Evolutionary conservation across 2,113 vertebrate species (phyloP).

Genomic region (Montifringilla adamsi): DNA sequence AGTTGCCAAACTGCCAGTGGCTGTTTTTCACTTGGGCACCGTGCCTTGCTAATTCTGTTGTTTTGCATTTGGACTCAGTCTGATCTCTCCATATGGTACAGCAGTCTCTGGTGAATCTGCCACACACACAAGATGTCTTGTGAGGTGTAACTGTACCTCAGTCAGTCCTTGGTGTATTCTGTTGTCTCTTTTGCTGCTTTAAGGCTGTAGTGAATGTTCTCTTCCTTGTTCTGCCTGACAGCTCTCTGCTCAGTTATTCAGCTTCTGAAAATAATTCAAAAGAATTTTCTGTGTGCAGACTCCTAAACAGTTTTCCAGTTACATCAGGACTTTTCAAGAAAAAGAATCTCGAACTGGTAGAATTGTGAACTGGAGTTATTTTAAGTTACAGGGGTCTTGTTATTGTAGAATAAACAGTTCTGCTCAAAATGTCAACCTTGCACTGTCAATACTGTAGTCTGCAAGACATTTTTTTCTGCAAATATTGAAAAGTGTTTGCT

Average conservation of each 20-base stretch:
- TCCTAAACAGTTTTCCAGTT: not conserved
- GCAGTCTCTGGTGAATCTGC: not conserved
- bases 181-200: not conserved
- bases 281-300: not conserved
- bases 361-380: not conserved
- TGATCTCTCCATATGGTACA: not conserved
- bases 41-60: slow-evolving; percentile 3
- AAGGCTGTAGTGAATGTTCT: not conserved
- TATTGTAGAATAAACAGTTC: not conserved
- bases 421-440: not conserved
- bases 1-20: not conserved
- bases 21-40: not conserved
- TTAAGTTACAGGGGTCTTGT: not conserved
- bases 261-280: not conserved
- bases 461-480: not conserved
- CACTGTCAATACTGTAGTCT: not conserved
- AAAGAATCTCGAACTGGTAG: not conserved
- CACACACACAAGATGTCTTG: not conserved
- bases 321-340: not conserved
- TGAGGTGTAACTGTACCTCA: not conserved
- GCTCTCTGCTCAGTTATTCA: not conserved
- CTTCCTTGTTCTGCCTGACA: not conserved
- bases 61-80: not conserved
- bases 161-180: not conserved
- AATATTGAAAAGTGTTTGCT: not conserved